These are phyloP conservation scores for Pseudomyrmex sp. DNA, from an alignment of 1,140 invertebrate species.

Conservation along the genomic window DNA sequence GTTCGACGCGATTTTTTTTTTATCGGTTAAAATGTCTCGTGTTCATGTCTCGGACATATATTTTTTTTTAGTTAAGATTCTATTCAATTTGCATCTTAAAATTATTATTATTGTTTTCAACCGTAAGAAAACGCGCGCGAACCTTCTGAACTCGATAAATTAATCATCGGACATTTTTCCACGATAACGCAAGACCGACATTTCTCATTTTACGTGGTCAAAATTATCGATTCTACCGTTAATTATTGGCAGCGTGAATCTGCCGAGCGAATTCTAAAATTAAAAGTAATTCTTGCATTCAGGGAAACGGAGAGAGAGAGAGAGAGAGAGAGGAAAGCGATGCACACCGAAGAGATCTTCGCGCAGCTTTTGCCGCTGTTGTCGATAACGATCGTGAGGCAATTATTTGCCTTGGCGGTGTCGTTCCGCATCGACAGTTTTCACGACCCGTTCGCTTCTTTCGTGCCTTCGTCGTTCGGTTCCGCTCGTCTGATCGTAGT, in stretches of 20 bases:
- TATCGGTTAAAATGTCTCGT: too few relatives aligned
- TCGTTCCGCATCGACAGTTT: conserved; percentile 50
- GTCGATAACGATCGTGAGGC: conserved; percentile 31
- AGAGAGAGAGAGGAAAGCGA: neutral
- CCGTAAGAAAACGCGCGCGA: too few relatives aligned
- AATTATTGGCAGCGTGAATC: neutral
- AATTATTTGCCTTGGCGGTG: conserved; percentile 46
- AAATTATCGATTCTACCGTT: neutral
- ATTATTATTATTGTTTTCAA: too few relatives aligned
- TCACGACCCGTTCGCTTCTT: conserved; percentile 31
- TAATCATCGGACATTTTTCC: conserved; percentile 7
- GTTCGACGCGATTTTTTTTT: too few relatives aligned
- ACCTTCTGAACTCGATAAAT: neutral
- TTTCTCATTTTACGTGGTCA: neutral
- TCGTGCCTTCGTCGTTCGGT: conserved; percentile 23
- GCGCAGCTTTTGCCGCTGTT: neutral
- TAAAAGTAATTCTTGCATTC: neutral
- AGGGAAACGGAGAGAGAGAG: neutral
- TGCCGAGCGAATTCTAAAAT: too few relatives aligned
- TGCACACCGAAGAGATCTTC: neutral
- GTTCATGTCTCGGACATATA: too few relatives aligned
- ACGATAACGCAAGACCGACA: neutral
- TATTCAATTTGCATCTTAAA: too few relatives aligned
- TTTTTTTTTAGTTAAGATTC: too few relatives aligned
- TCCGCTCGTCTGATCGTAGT: conserved; percentile 42